Evolutionary conservation across 2,113 vertebrate genomes (phyloP).

Genomic region (Antechinus flavipes): DNA sequence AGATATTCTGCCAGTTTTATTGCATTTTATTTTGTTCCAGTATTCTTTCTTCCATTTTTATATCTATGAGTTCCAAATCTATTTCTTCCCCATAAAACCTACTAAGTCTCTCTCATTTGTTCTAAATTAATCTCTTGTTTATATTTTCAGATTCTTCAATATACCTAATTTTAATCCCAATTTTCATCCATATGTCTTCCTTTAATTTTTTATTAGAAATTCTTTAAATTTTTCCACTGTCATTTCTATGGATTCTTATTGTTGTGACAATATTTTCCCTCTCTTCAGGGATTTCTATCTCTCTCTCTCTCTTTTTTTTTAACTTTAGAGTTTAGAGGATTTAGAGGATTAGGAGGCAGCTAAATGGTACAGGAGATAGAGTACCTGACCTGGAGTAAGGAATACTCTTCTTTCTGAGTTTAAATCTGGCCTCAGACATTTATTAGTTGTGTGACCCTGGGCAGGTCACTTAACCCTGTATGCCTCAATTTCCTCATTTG

Average conservation of each 20-base stretch:
- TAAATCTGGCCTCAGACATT: background rate
- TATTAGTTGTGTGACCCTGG: background rate
- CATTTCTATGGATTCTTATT: background rate
- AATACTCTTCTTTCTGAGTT: background rate
- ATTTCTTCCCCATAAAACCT: background rate
- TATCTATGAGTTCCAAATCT: background rate
- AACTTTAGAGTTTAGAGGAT: background rate
- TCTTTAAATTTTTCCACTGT: background rate
- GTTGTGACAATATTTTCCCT: background rate
- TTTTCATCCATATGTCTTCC: background rate
- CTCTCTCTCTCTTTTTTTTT: background rate
- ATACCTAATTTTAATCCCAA: background rate
- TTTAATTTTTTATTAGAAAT: background rate
- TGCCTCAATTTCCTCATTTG: background rate
- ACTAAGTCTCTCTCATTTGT: background rate
- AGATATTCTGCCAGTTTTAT: background rate
- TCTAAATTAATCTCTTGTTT: background rate
- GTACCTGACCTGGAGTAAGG: background rate
- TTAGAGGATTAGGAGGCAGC: background rate
- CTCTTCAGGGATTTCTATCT: background rate
- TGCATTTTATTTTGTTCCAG: background rate
- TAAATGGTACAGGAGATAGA: background rate
- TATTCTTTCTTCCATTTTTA: background rate
- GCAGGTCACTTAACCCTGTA: background rate
- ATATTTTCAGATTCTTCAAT: background rate